Conservation (phyloP, 1,140 invertebrate genomes). For the Trachelipus rathkii region DNA sequence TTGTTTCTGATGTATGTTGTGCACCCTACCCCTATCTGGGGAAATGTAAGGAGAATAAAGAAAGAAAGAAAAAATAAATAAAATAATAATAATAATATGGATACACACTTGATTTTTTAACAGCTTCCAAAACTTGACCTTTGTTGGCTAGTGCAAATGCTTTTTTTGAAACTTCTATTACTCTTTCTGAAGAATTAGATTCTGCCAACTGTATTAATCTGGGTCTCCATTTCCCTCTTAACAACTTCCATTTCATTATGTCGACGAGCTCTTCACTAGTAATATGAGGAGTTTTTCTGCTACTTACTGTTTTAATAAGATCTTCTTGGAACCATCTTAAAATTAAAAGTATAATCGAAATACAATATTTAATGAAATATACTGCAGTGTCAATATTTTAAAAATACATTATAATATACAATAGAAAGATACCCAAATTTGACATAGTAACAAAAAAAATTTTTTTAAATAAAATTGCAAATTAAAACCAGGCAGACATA, state of each 20-base stretch:
- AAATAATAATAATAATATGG: neutral
- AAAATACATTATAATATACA: no score
- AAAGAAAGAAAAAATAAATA: no score
- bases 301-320: neutral
- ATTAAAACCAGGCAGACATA: no score
- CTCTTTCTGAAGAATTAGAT: constrained; percentile 13
- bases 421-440: no score
- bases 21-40: no score
- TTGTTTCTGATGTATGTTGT: no score
- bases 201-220: constrained; percentile 14
- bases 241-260: constrained; percentile 27
- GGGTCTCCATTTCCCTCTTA: constrained; percentile 26
- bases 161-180: constrained; percentile 12
- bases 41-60: no score
- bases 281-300: neutral
- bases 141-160: constrained; percentile 17
- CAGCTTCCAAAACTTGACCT: neutral
- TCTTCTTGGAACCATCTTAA: constrained; percentile 26
- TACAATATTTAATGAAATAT: neutral
- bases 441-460: no score
- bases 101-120: neutral
- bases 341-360: neutral
- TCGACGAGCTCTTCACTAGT: constrained; percentile 17
- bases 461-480: no score
- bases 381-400: no score